Conservation (phyloP, 2,797 vertebrate genomes). For the Chelonia mydas region DNA sequence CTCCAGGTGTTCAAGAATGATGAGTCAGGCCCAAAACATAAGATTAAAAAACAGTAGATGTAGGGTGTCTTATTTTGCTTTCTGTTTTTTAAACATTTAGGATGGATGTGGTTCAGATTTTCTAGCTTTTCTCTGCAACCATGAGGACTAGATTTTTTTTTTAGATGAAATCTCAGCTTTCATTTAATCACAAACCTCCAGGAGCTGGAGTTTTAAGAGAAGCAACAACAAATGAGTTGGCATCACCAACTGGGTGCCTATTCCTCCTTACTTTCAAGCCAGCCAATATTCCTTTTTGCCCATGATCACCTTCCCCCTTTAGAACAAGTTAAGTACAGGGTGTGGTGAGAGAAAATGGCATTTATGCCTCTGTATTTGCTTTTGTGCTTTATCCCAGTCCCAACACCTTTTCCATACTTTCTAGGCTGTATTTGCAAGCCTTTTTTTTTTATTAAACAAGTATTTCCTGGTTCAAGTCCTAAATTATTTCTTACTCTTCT, state of each 20-base stretch:
- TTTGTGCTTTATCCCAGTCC: background rate
- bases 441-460: too few relatives aligned
- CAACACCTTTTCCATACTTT: background rate
- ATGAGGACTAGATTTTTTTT: background rate
- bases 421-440: background rate
- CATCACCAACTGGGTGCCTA: background rate
- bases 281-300: accelerated
- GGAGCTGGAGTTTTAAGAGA: accelerated
- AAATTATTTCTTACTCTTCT: background rate
- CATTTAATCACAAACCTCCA: background rate
- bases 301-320: background rate
- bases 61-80: background rate
- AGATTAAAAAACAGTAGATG: too few relatives aligned
- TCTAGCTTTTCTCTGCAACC: too few relatives aligned
- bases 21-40: background rate
- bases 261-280: background rate
- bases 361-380: background rate
- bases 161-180: too few relatives aligned
- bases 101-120: background rate
- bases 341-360: background rate
- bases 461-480: background rate
- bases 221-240: accelerated
- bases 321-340: background rate
- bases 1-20: background rate
- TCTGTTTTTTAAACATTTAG: background rate